Percentiles rank a stretch among this genome's conserved stretches.
phyloP scores from a whole-genome alignment of 2,113 vertebrate genomes.

The Chrysemys picta region DNA sequence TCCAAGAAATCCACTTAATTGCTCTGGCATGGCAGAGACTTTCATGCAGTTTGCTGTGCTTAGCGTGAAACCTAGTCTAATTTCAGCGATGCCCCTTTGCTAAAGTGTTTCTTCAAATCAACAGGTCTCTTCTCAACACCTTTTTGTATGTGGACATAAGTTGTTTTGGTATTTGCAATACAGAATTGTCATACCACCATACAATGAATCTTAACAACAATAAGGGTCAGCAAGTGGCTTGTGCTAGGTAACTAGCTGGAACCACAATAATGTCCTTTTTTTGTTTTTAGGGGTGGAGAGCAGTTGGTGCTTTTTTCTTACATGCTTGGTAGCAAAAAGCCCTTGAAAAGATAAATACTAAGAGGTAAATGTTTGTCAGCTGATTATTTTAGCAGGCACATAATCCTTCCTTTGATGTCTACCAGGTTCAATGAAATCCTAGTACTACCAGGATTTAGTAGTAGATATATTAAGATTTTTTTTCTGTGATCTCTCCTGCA shows the following conservation, averaged over 20 bases:
- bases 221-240: background rate
- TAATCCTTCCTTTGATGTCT: constrained; percentile 73
- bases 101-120: background rate
- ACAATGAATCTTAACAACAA: background rate
- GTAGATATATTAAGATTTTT: constrained; percentile 68
- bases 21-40: background rate
- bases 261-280: background rate
- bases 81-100: background rate
- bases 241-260: background rate
- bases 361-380: constrained; percentile 30
- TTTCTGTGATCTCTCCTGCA: constrained; percentile 80
- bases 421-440: constrained; percentile 67
- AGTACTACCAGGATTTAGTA: constrained; percentile 57
- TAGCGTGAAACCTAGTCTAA: background rate
- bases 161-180: background rate
- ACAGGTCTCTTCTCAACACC: background rate
- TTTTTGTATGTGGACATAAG: background rate
- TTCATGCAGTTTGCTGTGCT: background rate
- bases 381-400: constrained; percentile 70
- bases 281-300: too few species aligned
- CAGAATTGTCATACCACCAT: background rate
- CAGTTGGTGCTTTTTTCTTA: background rate
- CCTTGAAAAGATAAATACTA: constrained; percentile 46
- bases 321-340: background rate
- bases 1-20: background rate